A percentile compares a stretch with the other conserved stretches of the same genome.
These are phyloP conservation scores for Leucoma salicis DNA, from an alignment of 2,888 invertebrate genomes.

Conservation along the genomic window DNA sequence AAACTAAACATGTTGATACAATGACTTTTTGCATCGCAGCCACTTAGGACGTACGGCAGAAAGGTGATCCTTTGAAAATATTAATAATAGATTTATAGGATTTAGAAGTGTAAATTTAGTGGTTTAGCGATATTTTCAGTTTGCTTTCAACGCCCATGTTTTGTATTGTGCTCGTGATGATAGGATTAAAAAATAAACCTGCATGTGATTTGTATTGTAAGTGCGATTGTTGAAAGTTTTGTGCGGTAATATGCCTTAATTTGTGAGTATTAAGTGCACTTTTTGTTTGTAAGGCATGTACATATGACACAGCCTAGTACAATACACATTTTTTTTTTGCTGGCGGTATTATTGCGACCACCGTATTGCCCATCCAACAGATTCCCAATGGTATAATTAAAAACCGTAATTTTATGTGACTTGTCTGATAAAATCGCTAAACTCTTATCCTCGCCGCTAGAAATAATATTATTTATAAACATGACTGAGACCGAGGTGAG, in stretches of 20 bases:
- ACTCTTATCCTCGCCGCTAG: too few relatives aligned
- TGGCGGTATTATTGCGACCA: not conserved
- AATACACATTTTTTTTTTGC: not conserved
- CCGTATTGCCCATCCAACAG: too few relatives aligned
- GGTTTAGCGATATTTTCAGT: slow-evolving; percentile 33
- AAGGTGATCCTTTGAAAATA: slow-evolving; percentile 63
- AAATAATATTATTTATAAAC: too few relatives aligned
- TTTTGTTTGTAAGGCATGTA: slow-evolving; percentile 11
- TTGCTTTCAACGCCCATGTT: slow-evolving; percentile 31
- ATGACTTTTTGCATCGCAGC: slow-evolving; percentile 76
- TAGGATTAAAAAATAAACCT: slow-evolving; percentile 15
- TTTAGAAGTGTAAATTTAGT: slow-evolving; percentile 34
- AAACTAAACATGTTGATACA: slow-evolving; percentile 40
- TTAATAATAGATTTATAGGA: slow-evolving; percentile 37
- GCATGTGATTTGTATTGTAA: slow-evolving; percentile 8
- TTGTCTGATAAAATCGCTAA: too few relatives aligned
- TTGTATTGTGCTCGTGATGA: slow-evolving; percentile 31
- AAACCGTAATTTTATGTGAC: too few relatives aligned
- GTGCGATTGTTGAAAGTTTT: slow-evolving; percentile 14
- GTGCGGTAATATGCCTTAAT: slow-evolving; percentile 1
- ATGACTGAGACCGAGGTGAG: too few relatives aligned
- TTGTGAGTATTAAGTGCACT: slow-evolving; percentile 9
- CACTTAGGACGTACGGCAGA: slow-evolving; percentile 76
- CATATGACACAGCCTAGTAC: not conserved
- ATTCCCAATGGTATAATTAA: too few relatives aligned